These are phyloP conservation scores for Spicauda simplicius DNA, from an alignment of 2,888 invertebrate genomes.

Conservation along the genomic window DNA sequence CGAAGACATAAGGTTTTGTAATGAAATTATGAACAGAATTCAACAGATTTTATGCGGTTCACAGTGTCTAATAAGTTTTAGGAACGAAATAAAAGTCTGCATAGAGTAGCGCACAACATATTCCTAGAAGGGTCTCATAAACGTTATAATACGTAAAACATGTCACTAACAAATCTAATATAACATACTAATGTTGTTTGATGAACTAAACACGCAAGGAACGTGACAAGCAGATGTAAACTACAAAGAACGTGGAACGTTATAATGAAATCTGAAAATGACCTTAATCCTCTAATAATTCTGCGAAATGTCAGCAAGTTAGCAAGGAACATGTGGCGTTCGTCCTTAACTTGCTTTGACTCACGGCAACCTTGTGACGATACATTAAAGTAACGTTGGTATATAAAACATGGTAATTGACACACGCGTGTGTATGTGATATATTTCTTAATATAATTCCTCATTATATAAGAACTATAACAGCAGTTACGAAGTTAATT, in stretches of 20 bases:
- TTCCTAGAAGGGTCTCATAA: no score
- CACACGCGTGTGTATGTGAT: constrained; percentile 36
- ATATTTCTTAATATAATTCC: no score
- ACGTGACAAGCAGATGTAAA: constrained; percentile 6
- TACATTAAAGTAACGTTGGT: constrained; percentile 39
- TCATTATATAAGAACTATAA: constrained; percentile 9
- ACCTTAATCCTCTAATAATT: constrained; percentile 9
- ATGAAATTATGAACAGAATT: no score
- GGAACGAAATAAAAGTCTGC: no score
- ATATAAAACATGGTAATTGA: constrained; percentile 47
- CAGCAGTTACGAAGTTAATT: background rate
- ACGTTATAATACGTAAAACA: no score
- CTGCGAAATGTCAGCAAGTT: constrained; percentile 14
- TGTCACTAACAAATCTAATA: no score
- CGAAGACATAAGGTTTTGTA: background rate
- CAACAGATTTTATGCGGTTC: no score
- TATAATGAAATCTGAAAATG: constrained; percentile 18
- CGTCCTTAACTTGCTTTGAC: constrained; percentile 40
- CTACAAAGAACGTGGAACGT: background rate
- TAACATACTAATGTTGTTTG: no score
- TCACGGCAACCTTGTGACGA: constrained; percentile 40
- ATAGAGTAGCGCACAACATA: no score
- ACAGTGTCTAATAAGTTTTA: no score
- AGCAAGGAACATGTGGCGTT: constrained; percentile 38
- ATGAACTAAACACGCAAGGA: background rate